A percentile compares a stretch with the other conserved stretches of the same genome.
Evolutionary conservation across 2,113 vertebrate genomes (phyloP).

Genomic region (Oenanthe melanoleuca): DNA sequence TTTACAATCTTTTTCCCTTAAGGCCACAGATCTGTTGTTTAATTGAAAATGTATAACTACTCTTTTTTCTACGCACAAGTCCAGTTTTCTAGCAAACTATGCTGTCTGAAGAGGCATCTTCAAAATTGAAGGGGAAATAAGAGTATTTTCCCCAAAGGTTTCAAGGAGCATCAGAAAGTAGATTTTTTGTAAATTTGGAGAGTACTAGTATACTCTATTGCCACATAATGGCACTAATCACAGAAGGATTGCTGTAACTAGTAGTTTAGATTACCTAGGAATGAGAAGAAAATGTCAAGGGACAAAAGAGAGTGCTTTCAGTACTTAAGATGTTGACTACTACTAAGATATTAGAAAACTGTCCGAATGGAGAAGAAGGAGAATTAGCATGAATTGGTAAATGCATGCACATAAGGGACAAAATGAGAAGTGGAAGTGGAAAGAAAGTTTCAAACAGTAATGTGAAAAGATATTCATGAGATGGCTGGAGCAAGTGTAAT

Average conservation of each 20-base stretch:
- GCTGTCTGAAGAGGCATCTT: background rate
- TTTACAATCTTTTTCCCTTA: background rate
- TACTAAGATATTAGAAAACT: background rate
- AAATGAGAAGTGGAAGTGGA: background rate
- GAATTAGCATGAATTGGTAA: background rate
- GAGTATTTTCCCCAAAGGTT: background rate
- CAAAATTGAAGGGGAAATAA: background rate
- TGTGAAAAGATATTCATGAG: background rate
- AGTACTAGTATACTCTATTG: background rate
- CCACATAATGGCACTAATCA: background rate
- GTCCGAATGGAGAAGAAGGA: background rate
- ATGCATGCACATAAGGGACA: background rate
- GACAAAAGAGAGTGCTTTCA: background rate
- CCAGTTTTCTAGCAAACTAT: background rate
- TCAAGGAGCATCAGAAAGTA: background rate
- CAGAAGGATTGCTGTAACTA: background rate
- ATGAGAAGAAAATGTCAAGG: background rate
- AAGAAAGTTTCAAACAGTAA: background rate
- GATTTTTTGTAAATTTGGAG: background rate
- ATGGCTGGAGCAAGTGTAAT: background rate
- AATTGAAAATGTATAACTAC: background rate
- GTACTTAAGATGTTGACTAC: background rate
- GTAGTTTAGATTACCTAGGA: background rate
- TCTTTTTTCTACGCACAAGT: background rate
- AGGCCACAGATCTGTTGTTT: background rate